Percentiles rank a stretch among this genome's conserved stretches.
These are phyloP conservation scores for Diploscapter pachys DNA, from an alignment of 1,140 invertebrate species.

Conservation along the genomic window DNA sequence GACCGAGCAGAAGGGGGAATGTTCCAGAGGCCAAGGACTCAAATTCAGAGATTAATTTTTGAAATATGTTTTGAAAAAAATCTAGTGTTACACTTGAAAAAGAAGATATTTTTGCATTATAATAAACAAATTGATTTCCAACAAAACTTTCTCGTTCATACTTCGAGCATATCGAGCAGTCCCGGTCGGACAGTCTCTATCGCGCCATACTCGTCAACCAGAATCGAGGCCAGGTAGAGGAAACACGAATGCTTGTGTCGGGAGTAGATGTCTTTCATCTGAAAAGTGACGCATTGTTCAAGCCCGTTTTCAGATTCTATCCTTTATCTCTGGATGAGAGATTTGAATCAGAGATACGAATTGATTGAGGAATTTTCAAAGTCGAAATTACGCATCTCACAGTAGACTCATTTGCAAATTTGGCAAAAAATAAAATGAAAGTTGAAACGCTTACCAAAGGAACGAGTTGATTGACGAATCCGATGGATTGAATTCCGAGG, in stretches of 20 bases:
- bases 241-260: constrained; percentile 84
- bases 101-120: too few species aligned
- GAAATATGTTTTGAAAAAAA: constrained; percentile 41
- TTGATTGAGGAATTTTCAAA: too few species aligned
- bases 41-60: too few species aligned
- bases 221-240: constrained; percentile 85
- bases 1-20: constrained; percentile 72
- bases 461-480: constrained; percentile 1
- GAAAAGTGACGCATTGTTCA: constrained; percentile 22
- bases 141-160: constrained; percentile 37
- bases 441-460: too few species aligned
- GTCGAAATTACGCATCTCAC: too few species aligned
- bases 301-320: too few species aligned
- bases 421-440: too few species aligned
- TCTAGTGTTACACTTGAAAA: not conserved
- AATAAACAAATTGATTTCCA: too few species aligned
- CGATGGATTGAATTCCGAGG: constrained; percentile 71
- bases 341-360: too few species aligned
- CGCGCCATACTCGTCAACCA: constrained; percentile 86
- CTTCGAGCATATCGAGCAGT: constrained; percentile 76
- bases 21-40: constrained; percentile 79
- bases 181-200: constrained; percentile 71
- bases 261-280: constrained; percentile 81
- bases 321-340: too few species aligned
- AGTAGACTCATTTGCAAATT: too few species aligned